Percentiles rank a stretch among this genome's conserved stretches.
These are phyloP conservation scores for Chalcosyrphus nemorum DNA, from an alignment of 2,888 invertebrate genomes.

Conservation along the genomic window DNA sequence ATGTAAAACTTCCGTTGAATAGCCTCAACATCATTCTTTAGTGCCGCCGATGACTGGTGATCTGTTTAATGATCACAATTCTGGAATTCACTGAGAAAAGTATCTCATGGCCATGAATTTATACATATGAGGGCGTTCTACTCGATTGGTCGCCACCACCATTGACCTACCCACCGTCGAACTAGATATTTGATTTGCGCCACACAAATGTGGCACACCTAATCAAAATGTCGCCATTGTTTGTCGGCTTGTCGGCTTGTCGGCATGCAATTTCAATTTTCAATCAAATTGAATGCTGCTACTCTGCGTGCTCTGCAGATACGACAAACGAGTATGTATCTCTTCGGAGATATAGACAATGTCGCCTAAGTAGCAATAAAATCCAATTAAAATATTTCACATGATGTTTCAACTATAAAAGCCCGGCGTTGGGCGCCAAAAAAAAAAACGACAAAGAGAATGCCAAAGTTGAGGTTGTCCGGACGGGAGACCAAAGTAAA, in stretches of 20 bases:
- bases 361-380: slow-evolving; percentile 69
- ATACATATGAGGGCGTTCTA: slow-evolving; percentile 65
- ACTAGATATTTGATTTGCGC: slow-evolving; percentile 68
- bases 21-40: slow-evolving; percentile 1
- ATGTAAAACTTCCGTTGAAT: slow-evolving; percentile 36
- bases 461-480: slow-evolving; percentile 64
- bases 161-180: slow-evolving; percentile 71
- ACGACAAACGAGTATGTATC: not conserved
- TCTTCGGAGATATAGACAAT: slow-evolving; percentile 75
- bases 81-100: slow-evolving; percentile 64
- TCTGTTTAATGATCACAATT: slow-evolving; percentile 59
- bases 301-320: slow-evolving; percentile 54
- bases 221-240: slow-evolving; percentile 73
- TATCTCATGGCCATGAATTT: slow-evolving; percentile 68
- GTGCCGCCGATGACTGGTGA: not conserved
- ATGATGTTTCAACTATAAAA: slow-evolving; percentile 45
- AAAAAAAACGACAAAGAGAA: slow-evolving; percentile 32
- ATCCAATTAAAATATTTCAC: slow-evolving; percentile 69
- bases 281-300: slow-evolving; percentile 53
- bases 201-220: slow-evolving; percentile 71
- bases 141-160: slow-evolving; percentile 64
- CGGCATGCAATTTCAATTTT: slow-evolving; percentile 65
- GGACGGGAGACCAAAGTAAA: slow-evolving; percentile 52
- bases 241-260: slow-evolving; percentile 43
- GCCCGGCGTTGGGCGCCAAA: slow-evolving; percentile 54